Base-by-base conservation (phyloP, 2,888 invertebrate genomes). In the Drosophila mercatorum region DNA sequence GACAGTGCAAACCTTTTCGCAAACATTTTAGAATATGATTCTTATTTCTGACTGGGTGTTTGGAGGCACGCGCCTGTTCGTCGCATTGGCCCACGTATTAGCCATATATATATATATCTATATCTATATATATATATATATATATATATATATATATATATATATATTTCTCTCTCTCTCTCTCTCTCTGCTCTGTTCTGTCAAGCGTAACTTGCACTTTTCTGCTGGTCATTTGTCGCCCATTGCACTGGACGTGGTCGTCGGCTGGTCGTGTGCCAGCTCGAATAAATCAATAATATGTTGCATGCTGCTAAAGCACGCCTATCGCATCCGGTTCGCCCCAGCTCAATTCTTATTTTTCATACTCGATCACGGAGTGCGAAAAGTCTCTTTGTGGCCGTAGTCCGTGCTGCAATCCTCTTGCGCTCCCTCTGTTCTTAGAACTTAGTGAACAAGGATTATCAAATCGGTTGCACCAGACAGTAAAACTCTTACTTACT, bases 311-410 rank as follows among this genome's bases (percentile, higher is more conserved):
- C 58, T 61, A 68, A 31, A 55, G 63, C 64, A 68, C 78, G 84
- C 72, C 80, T 80, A 84, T 89, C 89, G 77, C 83, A 89, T 84
- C 84, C 90, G 84, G 84, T 84, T 84, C 84, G 90, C 84, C 90
- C 83, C 89, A 65, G 74, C 74, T 67, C 58, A 36, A 46, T 51
- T 67, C 57, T 22, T 34, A 36, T 49, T 64, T 55, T 78, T 28
- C 55, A 44, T 17, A 31, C 38, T 40, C 40, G 26, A 26, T 26
- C 34, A 34, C 12, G 14, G 31, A 31, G 12, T 34, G 51, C 22
- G 12, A 44, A 12, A 22, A 44, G 44, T 22, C 5, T 11, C 10
- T 44, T 44, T 11, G 43, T 44, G n/a, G 5, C 6, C n/a, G 41
- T 41, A n/a, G 40, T 38, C 38, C 41, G 40, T 38, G 12, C 46